Conservation (phyloP, 2,113 vertebrate genomes). For the Barbus barbus region DNA sequence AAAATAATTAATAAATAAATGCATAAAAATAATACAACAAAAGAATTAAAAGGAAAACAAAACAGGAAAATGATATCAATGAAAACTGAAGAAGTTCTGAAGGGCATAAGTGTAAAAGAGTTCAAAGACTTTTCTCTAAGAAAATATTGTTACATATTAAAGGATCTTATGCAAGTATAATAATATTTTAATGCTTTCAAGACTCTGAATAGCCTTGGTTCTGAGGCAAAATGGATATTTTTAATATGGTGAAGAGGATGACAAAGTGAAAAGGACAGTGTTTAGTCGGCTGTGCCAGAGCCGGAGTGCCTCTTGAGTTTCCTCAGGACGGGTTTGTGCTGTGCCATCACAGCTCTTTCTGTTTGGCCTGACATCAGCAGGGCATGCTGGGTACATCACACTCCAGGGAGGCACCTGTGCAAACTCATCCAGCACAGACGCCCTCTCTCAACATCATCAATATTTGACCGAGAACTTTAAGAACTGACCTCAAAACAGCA, state of each 20-base stretch:
- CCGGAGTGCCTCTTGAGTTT: not conserved
- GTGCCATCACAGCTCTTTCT: constrained; percentile 32
- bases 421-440: constrained; percentile 30
- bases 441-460: constrained; percentile 14
- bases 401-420: constrained; percentile 52
- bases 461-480: constrained; percentile 10
- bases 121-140: not conserved
- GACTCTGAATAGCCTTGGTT: not conserved
- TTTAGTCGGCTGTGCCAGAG: not conserved
- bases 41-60: no score
- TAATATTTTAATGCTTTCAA: not conserved
- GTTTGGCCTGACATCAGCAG: constrained; percentile 50
- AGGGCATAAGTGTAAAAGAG: no score
- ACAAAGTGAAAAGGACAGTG: not conserved
- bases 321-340: constrained; percentile 18
- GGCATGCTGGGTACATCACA: constrained; percentile 41
- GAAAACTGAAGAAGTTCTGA: no score
- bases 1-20: no score
- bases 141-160: no score
- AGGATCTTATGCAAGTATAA: no score
- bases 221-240: not conserved
- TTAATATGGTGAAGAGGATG: not conserved
- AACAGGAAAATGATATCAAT: no score
- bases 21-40: no score
- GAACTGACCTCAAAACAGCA: constrained; percentile 10